Percentiles rank a stretch among this genome's conserved stretches.
Evolutionary conservation across 2,888 invertebrate species (phyloP).

Genomic region (Watsonalla cultraria): DNA sequence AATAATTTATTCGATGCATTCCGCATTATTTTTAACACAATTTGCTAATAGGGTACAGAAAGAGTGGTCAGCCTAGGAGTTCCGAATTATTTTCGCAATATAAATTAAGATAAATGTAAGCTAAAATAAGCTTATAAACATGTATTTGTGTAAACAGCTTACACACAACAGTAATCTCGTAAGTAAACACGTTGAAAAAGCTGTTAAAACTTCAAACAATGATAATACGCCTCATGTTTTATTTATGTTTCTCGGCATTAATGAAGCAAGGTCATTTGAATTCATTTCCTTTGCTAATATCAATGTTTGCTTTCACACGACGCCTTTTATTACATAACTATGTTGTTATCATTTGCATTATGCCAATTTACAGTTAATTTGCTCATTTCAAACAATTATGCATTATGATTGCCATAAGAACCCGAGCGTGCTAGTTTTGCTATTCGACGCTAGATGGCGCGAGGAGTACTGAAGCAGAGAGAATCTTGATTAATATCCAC

Average conservation of each 20-base stretch:
- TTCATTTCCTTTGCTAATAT: constrained; percentile 54
- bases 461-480: constrained; percentile 17
- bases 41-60: no score
- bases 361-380: constrained; percentile 12
- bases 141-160: constrained; percentile 11
- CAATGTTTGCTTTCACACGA: constrained; percentile 37
- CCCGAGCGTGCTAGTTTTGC: constrained; percentile 39
- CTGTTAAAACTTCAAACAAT: constrained; percentile 54
- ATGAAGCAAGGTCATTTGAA: constrained; percentile 73
- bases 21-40: no score
- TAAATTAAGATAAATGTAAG: background rate
- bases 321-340: constrained; percentile 28
- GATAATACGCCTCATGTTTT: constrained; percentile 67
- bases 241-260: constrained; percentile 61
- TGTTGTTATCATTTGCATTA: constrained; percentile 19
- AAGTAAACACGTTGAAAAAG: constrained; percentile 46
- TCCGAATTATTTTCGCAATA: background rate
- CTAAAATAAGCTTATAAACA: background rate
- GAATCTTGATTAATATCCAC: constrained; percentile 28
- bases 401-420: constrained; percentile 30
- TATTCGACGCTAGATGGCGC: constrained; percentile 66
- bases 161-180: constrained; percentile 19
- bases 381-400: constrained; percentile 7
- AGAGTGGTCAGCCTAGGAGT: no score
- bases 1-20: no score